These are phyloP conservation scores for Maniola hyperantus DNA, from an alignment of 2,888 invertebrate genomes.

Conservation along the genomic window DNA sequence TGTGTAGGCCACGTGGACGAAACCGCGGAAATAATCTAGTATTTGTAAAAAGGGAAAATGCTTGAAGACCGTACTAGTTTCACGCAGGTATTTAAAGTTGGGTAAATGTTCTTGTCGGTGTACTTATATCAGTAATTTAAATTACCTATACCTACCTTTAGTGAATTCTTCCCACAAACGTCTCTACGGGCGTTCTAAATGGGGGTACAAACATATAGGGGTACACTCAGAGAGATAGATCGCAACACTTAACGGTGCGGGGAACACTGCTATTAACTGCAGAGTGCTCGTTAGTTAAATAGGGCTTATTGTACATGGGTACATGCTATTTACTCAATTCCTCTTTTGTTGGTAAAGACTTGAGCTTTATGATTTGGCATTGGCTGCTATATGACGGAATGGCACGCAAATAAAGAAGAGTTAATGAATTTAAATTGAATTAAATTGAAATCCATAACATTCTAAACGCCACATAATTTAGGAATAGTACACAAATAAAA, in stretches of 20 bases:
- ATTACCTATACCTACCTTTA: conserved; percentile 10
- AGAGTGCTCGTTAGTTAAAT: conserved; percentile 22
- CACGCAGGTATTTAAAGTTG: not conserved
- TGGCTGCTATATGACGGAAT: not conserved
- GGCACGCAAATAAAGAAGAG: not conserved
- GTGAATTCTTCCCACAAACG: conserved; percentile 16
- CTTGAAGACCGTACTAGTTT: not conserved
- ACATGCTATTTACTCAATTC: not conserved
- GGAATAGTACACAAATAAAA: no score
- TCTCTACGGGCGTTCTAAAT: not conserved
- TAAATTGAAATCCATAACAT: not conserved
- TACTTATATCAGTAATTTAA: not conserved
- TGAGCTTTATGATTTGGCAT: not conserved
- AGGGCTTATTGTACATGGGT: conserved; percentile 10
- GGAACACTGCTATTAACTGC: conserved; percentile 21
- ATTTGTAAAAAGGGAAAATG: not conserved
- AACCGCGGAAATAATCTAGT: no score
- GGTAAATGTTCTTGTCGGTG: not conserved
- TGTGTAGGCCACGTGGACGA: no score
- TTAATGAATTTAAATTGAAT: no score
- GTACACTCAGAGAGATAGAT: conserved; percentile 21
- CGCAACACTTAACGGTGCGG: conserved; percentile 21
- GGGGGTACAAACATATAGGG: conserved; percentile 13
- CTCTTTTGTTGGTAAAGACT: not conserved
- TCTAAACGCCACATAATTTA: no score